These are phyloP conservation scores for Sebastes itinus DNA, from an alignment of 2,797 vertebrate species.

Conservation along the genomic window DNA sequence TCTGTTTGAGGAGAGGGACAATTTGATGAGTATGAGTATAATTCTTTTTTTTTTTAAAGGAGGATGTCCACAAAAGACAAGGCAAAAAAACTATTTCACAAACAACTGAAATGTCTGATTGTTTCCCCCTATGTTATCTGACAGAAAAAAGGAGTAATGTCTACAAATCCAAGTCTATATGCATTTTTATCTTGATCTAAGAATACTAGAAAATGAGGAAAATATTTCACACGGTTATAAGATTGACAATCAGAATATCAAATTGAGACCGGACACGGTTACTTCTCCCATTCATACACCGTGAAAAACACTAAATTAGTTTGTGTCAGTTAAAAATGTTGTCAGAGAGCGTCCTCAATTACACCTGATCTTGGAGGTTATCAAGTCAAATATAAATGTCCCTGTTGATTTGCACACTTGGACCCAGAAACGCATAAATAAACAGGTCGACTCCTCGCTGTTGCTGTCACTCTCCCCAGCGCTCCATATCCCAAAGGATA, in stretches of 20 bases:
- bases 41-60: neutral
- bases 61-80: conserved; percentile 26
- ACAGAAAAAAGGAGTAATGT: conserved; percentile 26
- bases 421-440: conserved; percentile 24
- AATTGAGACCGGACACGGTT: neutral
- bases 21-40: neutral
- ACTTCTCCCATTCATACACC: neutral
- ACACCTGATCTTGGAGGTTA: neutral
- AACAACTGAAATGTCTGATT: conserved; percentile 30
- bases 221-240: conserved; percentile 6
- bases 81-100: conserved; percentile 21
- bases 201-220: neutral
- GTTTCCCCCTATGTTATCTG: neutral
- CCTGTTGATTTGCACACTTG: conserved; percentile 21
- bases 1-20: conserved; percentile 8
- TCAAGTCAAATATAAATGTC: conserved; percentile 1
- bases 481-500: conserved; percentile 82
- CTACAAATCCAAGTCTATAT: neutral
- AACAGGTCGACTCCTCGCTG: conserved; percentile 41
- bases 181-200: conserved; percentile 36
- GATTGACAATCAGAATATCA: conserved; percentile 25
- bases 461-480: conserved; percentile 59
- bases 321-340: neutral
- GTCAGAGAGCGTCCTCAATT: neutral
- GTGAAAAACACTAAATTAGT: neutral